A percentile compares a stretch with the other conserved stretches of the same genome.
Evolutionary conservation across 2,888 invertebrate genomes (phyloP).

Genomic region (Pasiphila rectangulata): DNA sequence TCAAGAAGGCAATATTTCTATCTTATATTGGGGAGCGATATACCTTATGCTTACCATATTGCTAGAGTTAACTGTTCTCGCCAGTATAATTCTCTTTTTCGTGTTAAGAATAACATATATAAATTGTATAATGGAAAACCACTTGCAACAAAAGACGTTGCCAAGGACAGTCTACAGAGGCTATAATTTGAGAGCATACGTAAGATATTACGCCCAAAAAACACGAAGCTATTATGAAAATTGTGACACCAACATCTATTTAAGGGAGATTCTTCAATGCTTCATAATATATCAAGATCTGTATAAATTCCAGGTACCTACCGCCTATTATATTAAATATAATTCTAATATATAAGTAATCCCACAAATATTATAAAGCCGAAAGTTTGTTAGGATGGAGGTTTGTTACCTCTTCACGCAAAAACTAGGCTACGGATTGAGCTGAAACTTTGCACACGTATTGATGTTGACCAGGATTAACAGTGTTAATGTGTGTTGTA

Average conservation of each 20-base stretch:
- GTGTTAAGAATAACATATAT: neutral
- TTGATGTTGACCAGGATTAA: no score
- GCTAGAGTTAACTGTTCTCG: neutral
- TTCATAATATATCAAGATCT: slow-evolving; percentile 41
- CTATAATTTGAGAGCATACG: neutral
- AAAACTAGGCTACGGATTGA: no score
- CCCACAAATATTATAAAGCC: no score
- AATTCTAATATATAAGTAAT: no score
- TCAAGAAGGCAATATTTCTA: neutral
- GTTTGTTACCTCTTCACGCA: no score
- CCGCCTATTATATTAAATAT: no score
- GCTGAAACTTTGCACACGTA: no score
- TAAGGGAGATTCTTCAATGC: slow-evolving; percentile 44
- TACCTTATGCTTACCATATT: neutral
- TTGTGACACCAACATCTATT: slow-evolving; percentile 43
- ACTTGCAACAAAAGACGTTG: neutral
- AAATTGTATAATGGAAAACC: slow-evolving; percentile 1
- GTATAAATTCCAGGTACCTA: slow-evolving; percentile 51
- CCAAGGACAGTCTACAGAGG: neutral
- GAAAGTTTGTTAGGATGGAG: no score
- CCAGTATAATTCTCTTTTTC: neutral
- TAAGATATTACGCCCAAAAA: slow-evolving; percentile 20
- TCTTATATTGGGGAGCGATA: neutral
- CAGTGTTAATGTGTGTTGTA: no score
- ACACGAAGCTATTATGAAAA: slow-evolving; percentile 41